Evolutionary conservation across 1,140 invertebrate species (phyloP), one percentile per base, ranked within the genome.

Genomic region (Ips nitidus): DNA sequence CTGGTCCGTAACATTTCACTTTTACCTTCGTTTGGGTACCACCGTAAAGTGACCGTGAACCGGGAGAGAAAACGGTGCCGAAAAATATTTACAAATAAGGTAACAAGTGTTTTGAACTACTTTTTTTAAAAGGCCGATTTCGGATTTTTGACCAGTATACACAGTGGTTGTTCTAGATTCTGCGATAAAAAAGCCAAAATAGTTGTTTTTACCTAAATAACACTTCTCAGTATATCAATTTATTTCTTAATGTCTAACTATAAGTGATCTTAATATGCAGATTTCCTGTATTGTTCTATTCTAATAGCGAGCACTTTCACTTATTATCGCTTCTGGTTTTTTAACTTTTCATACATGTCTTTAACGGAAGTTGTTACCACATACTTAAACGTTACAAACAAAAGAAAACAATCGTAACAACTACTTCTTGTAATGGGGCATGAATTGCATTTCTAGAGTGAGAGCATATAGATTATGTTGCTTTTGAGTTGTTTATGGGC

Each of bases 71-170:
- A 68, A 60, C 58, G 56, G 66, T 68, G 40, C 66, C 66, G 57
- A 68, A 68, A 68, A 68, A 45, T 68, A 53, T 55, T 65, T 52
- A 50, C 64, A 36, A 68, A 68, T 59, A 68, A 68, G 66, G 66
- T 68, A 68, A 68, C 22, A 22, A 60, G 56, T 53, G 56, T 42
- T 57, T 59, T 60, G 56, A 58, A 58, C 42, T 39, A 66, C 53
- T 66, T 43, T 63, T 61, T 47, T 50, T 50, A 50, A 50, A 8
- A 8, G 7, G 45, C 45, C n/a, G n/a, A 7, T 59, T 64, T 64
- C 39, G 22, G 22, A 22, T 22, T 22, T 22, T 22, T 22, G 22
- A 22, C 22, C 22, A 22, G 22, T 22, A 22, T 0, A 22, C 22
- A 22, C 45, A 22, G 22, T 22, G 22, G 22, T 22, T 22, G 22